Evolutionary conservation across 2,113 vertebrate genomes (phyloP).

Genomic region (Antechinus stuartii): DNA sequence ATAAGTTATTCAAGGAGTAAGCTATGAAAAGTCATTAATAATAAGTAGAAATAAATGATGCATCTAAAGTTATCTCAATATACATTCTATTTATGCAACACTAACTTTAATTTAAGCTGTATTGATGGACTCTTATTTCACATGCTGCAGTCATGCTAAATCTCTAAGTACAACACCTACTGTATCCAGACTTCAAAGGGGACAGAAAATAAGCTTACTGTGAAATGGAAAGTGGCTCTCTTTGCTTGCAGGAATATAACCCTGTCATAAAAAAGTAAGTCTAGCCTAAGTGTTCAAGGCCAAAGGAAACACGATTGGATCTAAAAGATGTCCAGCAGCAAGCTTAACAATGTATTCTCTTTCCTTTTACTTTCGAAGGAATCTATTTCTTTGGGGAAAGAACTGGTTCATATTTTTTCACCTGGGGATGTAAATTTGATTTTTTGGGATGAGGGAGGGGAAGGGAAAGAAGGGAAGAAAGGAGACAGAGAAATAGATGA

Average conservation of each 20-base stretch:
- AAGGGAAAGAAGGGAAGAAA: background rate
- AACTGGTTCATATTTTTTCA: background rate
- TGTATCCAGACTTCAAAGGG: constrained; percentile 32
- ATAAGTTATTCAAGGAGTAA: constrained; percentile 63
- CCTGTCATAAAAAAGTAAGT: constrained; percentile 21
- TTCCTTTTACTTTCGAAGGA: background rate
- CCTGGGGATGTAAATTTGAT: background rate
- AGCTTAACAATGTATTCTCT: background rate
- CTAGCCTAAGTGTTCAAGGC: background rate
- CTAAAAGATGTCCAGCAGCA: constrained; percentile 35
- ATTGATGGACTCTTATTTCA: constrained; percentile 62
- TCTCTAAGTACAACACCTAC: constrained; percentile 50
- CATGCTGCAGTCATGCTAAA: constrained; percentile 36
- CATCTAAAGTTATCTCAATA: constrained; percentile 49
- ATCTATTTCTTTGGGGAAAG: background rate
- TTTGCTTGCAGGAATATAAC: constrained; percentile 40
- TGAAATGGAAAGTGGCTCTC: constrained; percentile 6
- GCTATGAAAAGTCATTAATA: constrained; percentile 68
- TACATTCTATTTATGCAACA: constrained; percentile 69
- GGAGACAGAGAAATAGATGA: background rate
- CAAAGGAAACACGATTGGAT: constrained; percentile 12
- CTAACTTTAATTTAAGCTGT: constrained; percentile 67
- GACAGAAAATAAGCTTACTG: constrained; percentile 19
- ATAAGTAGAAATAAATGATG: constrained; percentile 57
- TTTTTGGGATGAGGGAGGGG: background rate